phyloP scores from a whole-genome alignment of 1,140 invertebrate species.

The Psilanteris sp. region DNA sequence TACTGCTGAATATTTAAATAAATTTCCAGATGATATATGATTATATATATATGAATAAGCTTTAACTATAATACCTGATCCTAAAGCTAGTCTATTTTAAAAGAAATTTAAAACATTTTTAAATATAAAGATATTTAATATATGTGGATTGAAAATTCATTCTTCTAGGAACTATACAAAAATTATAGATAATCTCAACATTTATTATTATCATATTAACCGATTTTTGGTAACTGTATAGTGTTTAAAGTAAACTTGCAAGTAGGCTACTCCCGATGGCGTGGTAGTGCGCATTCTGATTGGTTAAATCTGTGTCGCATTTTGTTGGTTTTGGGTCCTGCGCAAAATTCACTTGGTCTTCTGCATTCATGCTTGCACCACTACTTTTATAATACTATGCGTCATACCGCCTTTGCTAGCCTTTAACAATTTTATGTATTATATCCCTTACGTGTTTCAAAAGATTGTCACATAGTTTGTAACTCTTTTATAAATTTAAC shows the following conservation, averaged over 20 bases:
- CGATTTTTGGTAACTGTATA: conserved; percentile 63
- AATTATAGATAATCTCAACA: background rate
- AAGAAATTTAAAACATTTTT: too few relatives aligned
- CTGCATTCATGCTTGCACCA: conserved; percentile 51
- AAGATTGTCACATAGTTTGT: conserved; percentile 28
- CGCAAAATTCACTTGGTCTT: conserved; percentile 69
- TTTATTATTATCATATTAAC: conserved; percentile 24
- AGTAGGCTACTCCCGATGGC: conserved; percentile 70
- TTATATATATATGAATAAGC: too few relatives aligned
- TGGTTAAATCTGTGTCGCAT: conserved; percentile 62
- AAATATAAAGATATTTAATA: too few relatives aligned
- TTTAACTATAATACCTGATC: too few relatives aligned
- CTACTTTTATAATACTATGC: conserved; percentile 35
- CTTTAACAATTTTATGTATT: conserved; percentile 35
- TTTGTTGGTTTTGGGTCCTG: conserved; percentile 69
- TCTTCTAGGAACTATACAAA: too few relatives aligned
- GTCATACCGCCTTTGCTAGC: conserved; percentile 36
- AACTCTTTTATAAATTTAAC: too few relatives aligned
- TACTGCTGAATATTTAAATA: too few relatives aligned
- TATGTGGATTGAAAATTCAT: too few relatives aligned
- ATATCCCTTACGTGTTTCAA: conserved; percentile 31
- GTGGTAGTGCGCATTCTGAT: conserved; percentile 69
- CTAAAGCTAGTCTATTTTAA: too few relatives aligned
- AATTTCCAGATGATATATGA: too few relatives aligned
- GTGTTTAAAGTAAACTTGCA: conserved; percentile 70